Evolutionary conservation across 2,797 vertebrate genomes (phyloP), one percentile per base, ranked within the genome.

Genomic region (Moxostoma hubbsi): DNA sequence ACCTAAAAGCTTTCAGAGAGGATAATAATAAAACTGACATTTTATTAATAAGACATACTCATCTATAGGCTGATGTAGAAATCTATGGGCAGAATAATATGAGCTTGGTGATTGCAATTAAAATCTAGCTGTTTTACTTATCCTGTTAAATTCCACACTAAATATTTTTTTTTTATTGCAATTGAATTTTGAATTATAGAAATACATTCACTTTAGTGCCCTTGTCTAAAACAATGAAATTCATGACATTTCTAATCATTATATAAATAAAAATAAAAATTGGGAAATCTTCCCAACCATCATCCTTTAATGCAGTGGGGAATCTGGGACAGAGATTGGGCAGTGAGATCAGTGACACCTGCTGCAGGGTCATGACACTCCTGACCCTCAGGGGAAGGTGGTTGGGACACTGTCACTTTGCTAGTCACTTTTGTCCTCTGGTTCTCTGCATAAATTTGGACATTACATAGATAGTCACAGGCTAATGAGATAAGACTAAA

Each of bases 321-420:
- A 81, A 81, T 64, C 75, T 83, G 67, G 72, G 61, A 51, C 75
- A 79, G 76, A 2, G 62, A 68, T 55, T 63, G 36, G 61, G 59
- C 54, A 80, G 11, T 12, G 10, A 59, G 62, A 15, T 86, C 72
- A 71, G 71, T 13, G 9, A 49, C 46, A 65, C 82, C 81, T 61
- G 75, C 81, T 81, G 81, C 15, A 65, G 66, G 24, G 70, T 57
- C 73, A 67, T 36, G 77, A 76, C 67, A 69, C 62, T 16, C 5
- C 0, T 75, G 79, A 85, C 81, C 83, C 18, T 16, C 62, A 53
- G 73, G 68, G 72, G 81, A 83, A 81, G 81, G 81, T 81, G 80
- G 57, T 54, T 53, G 51, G 81, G 73, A 81, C 65, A 45, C 18
- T 71, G 65, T 62, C n/a, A 49, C 63, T 53, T 16, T 43, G 59